phyloP scores from a whole-genome alignment of 2,888 invertebrate genomes.

The Cabera pusaria region DNA sequence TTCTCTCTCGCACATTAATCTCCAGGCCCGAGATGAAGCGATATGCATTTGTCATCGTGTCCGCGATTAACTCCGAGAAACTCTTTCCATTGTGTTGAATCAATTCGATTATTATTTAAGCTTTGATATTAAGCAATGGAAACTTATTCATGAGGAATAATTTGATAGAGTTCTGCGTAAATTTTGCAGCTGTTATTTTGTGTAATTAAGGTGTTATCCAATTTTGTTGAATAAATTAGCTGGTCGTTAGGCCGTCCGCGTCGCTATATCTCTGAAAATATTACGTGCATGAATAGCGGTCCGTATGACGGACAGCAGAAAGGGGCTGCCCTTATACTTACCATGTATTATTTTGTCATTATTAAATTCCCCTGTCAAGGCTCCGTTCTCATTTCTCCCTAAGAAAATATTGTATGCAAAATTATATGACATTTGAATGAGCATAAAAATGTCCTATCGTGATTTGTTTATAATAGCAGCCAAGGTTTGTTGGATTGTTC shows the following conservation, averaged over 20 bases:
- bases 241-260: slow-evolving; percentile 73
- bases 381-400: slow-evolving; percentile 74
- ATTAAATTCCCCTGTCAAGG: slow-evolving; percentile 82
- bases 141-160: slow-evolving; percentile 35
- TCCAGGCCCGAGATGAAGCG: slow-evolving; percentile 73
- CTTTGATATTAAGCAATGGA: slow-evolving; percentile 48
- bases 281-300: slow-evolving; percentile 78
- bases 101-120: slow-evolving; percentile 73
- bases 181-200: slow-evolving; percentile 19
- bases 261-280: slow-evolving; percentile 76
- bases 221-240: slow-evolving; percentile 64
- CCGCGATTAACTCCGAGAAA: slow-evolving; percentile 74
- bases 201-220: slow-evolving; percentile 9
- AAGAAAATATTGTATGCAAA: slow-evolving; percentile 83
- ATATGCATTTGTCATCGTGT: slow-evolving; percentile 80
- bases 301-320: slow-evolving; percentile 82
- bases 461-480: slow-evolving; percentile 62
- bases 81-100: slow-evolving; percentile 72
- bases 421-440: slow-evolving; percentile 83
- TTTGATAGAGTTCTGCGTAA: slow-evolving; percentile 24
- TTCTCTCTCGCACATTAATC: slow-evolving; percentile 76
- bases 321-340: slow-evolving; percentile 78
- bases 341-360: slow-evolving; percentile 84
- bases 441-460: slow-evolving; percentile 67
- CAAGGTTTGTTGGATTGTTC: slow-evolving; percentile 40